phyloP scores from a whole-genome alignment of 2,888 invertebrate species.

The Trichogramma dendrolimi region DNA sequence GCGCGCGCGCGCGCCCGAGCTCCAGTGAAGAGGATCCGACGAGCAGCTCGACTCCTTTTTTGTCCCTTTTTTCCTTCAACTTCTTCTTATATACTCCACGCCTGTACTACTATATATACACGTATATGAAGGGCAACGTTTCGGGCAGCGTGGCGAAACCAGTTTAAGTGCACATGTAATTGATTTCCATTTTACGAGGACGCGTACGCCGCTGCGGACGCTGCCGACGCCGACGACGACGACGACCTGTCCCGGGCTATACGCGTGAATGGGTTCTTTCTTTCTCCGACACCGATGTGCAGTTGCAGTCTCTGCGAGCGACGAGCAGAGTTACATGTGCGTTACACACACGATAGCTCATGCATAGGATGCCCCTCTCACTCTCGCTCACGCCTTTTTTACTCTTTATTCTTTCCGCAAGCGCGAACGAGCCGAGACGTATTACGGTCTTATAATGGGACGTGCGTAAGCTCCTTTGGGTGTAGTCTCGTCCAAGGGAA shows the following conservation, averaged over 20 bases:
- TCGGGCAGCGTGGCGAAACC: slow-evolving; percentile 52
- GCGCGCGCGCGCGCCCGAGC: background rate
- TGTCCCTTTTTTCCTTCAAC: slow-evolving; percentile 7
- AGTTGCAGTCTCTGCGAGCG: too few species aligned
- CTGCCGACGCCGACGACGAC: too few species aligned
- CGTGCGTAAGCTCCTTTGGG: slow-evolving; percentile 15
- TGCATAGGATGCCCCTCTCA: background rate
- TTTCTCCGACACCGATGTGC: background rate
- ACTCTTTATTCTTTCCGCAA: slow-evolving; percentile 21
- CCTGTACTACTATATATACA: slow-evolving; percentile 24
- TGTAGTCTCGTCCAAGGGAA: slow-evolving; percentile 11
- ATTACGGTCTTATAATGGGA: background rate
- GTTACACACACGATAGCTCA: background rate
- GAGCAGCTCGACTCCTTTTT: slow-evolving; percentile 4
- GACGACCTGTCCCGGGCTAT: too few species aligned
- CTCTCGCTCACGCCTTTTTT: slow-evolving; percentile 9
- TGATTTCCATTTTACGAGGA: slow-evolving; percentile 53
- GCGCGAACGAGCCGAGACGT: slow-evolving; percentile 23
- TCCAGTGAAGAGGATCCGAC: background rate
- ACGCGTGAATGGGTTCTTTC: background rate
- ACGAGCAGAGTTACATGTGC: too few species aligned
- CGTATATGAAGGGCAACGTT: slow-evolving; percentile 46
- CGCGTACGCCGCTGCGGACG: slow-evolving; percentile 16
- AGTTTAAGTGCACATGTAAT: slow-evolving; percentile 53
- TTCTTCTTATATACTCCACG: slow-evolving; percentile 18